A percentile compares a stretch with the other conserved stretches of the same genome.
Evolutionary conservation across 2,113 vertebrate genomes (phyloP).

Genomic region (human): DNA sequence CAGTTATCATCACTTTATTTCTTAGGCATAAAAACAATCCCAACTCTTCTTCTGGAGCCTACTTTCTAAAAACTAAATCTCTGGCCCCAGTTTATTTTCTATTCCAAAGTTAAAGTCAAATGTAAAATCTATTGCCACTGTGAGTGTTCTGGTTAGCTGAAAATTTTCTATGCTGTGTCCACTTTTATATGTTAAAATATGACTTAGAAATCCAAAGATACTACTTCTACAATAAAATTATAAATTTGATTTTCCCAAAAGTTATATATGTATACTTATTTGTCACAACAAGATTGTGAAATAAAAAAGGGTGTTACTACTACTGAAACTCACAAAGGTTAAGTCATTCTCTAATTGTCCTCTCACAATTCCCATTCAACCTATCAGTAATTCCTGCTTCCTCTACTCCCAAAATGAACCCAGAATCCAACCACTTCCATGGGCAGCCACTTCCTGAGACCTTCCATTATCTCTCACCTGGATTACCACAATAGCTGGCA

Average conservation of each 20-base stretch:
- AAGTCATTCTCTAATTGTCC: neutral
- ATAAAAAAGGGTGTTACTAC: neutral
- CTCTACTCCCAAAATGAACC: neutral
- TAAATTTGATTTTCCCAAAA: neutral
- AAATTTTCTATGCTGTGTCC: neutral
- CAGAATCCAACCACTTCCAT: neutral
- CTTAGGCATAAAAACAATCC: neutral
- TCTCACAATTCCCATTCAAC: neutral
- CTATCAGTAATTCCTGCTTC: neutral
- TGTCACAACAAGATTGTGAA: neutral
- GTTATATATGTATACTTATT: neutral
- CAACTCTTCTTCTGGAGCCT: neutral
- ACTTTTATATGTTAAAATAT: neutral
- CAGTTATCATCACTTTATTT: neutral
- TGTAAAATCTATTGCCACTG: neutral
- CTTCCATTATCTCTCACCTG: neutral
- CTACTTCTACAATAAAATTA: neutral
- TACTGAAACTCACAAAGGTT: neutral
- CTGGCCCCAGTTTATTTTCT: neutral
- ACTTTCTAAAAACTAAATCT: neutral
- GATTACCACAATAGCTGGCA: neutral
- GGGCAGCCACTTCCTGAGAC: neutral
- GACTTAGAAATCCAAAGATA: neutral
- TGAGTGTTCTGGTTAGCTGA: neutral
- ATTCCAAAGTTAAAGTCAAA: neutral